Evolutionary conservation across 1,140 invertebrate species (phyloP), one percentile per base, ranked within the genome.

Genomic region (Drosophila neocordata): DNA sequence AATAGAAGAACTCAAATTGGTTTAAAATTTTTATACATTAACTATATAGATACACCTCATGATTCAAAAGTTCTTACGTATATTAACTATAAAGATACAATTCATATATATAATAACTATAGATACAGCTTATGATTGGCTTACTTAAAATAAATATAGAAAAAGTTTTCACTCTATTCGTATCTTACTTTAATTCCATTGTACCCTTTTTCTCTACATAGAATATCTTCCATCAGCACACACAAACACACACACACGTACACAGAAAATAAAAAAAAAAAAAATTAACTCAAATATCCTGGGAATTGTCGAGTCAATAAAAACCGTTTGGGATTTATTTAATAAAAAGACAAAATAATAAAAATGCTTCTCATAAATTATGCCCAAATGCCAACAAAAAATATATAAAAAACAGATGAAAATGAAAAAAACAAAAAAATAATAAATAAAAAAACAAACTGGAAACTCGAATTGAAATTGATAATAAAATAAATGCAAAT

Each of bases 401-500:
- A 62, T 61, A 48, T n/a, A 18, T 38, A 69, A 18, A 48, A 48
- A 48, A 11, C 35, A 31, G 27, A 31, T 31, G 27, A 31, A 5
- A 31, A 31, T 31, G 27, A 31, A 24, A 24, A 24, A 24, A 24
- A n/a, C n/a, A n/a, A 4, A 24, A 4, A 24, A 24, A 24, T 2
- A 24, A 24, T 1, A 24, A 2, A 31, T 31, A 31, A 31, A 6
- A 31, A 31, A 38, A 38, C 12, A 38, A 38, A 38, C 2, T 38
- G 37, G 5, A 38, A 38, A 48, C 15, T 20, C 15, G 52, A 61
- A 71, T 66, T 75, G 65, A 87, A 84, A 85, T 81, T 82, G 65
- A 85, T 82, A 88, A 88, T 87, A 87, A 85, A 85, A 69, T 76
- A 76, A 69, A 81, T 68, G 51, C 53, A 76, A 82, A 82, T 75